Evolutionary conservation across 2,888 invertebrate genomes (phyloP).

Genomic region (Euphydryas editha): DNA sequence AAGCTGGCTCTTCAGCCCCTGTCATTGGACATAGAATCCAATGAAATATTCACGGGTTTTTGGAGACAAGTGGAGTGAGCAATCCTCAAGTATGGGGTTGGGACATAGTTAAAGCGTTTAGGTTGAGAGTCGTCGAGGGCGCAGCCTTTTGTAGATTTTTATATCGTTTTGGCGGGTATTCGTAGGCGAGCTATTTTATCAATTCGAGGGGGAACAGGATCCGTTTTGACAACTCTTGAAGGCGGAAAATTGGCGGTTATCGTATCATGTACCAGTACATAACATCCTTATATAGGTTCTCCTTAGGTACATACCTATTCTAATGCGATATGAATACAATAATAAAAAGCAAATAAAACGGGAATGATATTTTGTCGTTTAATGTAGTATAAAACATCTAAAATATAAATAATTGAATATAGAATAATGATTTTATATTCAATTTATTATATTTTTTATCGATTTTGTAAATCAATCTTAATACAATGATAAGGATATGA

Average conservation of each 20-base stretch:
- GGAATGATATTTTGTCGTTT: neutral
- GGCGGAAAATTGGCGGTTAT: conserved; percentile 38
- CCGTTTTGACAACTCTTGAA: conserved; percentile 69
- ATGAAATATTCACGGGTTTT: conserved; percentile 74
- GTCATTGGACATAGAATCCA: conserved; percentile 67
- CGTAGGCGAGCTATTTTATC: conserved; percentile 76
- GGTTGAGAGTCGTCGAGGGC: conserved; percentile 75
- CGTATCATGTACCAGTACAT: conserved; percentile 28
- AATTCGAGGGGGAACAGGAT: conserved; percentile 68
- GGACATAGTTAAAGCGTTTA: conserved; percentile 83
- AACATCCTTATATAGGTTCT: conserved; percentile 19
- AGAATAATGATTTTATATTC: conserved; percentile 3
- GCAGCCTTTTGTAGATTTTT: conserved; percentile 78
- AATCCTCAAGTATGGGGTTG: conserved; percentile 78
- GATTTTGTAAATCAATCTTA: neutral
- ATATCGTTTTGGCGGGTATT: conserved; percentile 76
- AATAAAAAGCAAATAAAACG: no score
- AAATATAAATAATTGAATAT: no score
- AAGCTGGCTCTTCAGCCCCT: conserved; percentile 62
- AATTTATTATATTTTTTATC: conserved; percentile 6
- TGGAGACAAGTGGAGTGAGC: conserved; percentile 83
- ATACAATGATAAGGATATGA: no score
- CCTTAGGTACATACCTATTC: neutral
- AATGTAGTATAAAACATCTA: neutral
- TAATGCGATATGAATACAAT: neutral